A percentile compares a stretch with the other conserved stretches of the same genome.
Evolutionary conservation across 2,113 vertebrate genomes (phyloP).

Genomic region (Sminthopsis crassicaudata): DNA sequence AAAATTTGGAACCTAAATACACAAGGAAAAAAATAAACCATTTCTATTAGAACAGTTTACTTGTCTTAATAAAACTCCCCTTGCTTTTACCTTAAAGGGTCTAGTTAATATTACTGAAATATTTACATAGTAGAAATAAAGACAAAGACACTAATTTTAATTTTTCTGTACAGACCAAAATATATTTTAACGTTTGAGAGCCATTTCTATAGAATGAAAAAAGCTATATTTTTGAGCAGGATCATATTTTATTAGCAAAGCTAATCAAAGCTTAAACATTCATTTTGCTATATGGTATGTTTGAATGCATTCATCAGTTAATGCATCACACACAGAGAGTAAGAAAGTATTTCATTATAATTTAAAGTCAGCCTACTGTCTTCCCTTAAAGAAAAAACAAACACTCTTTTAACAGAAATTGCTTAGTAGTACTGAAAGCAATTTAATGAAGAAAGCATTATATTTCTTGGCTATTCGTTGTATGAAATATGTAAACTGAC

Average conservation of each 20-base stretch:
- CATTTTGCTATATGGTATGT: constrained; percentile 64
- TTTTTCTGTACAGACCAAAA: constrained; percentile 81
- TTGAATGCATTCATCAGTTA: constrained; percentile 67
- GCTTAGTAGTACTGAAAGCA: constrained; percentile 62
- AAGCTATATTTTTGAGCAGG: constrained; percentile 67
- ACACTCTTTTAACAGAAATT: constrained; percentile 48
- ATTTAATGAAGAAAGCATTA: constrained; percentile 61
- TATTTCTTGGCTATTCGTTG: constrained; percentile 32
- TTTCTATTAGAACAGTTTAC: constrained; percentile 79
- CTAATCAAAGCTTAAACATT: constrained; percentile 65
- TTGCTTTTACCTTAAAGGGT: constrained; percentile 77
- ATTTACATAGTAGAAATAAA: constrained; percentile 83
- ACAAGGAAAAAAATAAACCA: constrained; percentile 77
- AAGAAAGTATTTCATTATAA: constrained; percentile 70
- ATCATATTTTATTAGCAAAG: constrained; percentile 76
- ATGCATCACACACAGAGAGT: constrained; percentile 66
- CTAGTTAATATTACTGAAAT: constrained; percentile 81
- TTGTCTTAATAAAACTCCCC: constrained; percentile 83
- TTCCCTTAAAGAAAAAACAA: constrained; percentile 65
- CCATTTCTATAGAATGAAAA: constrained; percentile 77
- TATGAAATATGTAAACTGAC: constrained; percentile 8
- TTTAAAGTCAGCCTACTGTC: constrained; percentile 60
- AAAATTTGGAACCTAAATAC: constrained; percentile 80
- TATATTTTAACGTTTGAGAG: constrained; percentile 77
- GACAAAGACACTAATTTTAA: constrained; percentile 73